A percentile compares a stretch with the other conserved stretches of the same genome.
phyloP scores from a whole-genome alignment of 2,113 vertebrate genomes.

The Mirza zaza region DNA sequence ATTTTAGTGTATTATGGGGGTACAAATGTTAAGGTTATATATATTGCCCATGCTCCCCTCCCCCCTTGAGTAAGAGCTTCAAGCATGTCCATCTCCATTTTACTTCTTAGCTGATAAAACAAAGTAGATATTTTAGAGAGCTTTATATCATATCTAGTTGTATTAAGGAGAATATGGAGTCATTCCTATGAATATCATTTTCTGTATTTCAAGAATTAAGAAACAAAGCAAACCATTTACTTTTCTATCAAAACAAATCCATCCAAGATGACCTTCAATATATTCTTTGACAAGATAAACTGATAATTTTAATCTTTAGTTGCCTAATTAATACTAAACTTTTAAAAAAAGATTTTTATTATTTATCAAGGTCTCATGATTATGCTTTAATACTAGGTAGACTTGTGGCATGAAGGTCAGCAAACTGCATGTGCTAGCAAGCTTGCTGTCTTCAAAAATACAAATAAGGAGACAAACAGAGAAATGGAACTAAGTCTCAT shows the following conservation, averaged over 20 bases:
- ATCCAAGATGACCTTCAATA: slow-evolving; percentile 6
- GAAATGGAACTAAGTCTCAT: not conserved
- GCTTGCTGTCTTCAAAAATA: not conserved
- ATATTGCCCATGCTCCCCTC: too few relatives aligned
- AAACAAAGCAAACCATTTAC: slow-evolving; percentile 47
- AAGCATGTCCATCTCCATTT: too few relatives aligned
- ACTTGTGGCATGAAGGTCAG: slow-evolving; percentile 51
- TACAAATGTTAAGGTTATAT: too few relatives aligned
- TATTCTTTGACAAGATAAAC: slow-evolving; percentile 8
- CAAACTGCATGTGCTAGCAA: not conserved
- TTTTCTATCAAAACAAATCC: slow-evolving; percentile 37
- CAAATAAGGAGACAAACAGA: not conserved
- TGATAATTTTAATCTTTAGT: not conserved
- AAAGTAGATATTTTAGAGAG: not conserved
- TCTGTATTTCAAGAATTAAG: slow-evolving; percentile 16
- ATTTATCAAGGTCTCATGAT: slow-evolving; percentile 33
- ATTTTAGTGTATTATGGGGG: too few relatives aligned
- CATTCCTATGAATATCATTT: not conserved
- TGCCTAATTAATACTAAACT: slow-evolving; percentile 32
- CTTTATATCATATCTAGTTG: not conserved
- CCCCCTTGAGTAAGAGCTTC: too few relatives aligned
- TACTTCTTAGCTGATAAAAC: not conserved
- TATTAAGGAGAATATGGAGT: not conserved
- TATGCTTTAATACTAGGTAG: slow-evolving; percentile 34
- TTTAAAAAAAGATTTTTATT: slow-evolving; percentile 44